phyloP scores from a whole-genome alignment of 64 coral and sea anemone species.

The Hydrozoanthus tunicans region DNA sequence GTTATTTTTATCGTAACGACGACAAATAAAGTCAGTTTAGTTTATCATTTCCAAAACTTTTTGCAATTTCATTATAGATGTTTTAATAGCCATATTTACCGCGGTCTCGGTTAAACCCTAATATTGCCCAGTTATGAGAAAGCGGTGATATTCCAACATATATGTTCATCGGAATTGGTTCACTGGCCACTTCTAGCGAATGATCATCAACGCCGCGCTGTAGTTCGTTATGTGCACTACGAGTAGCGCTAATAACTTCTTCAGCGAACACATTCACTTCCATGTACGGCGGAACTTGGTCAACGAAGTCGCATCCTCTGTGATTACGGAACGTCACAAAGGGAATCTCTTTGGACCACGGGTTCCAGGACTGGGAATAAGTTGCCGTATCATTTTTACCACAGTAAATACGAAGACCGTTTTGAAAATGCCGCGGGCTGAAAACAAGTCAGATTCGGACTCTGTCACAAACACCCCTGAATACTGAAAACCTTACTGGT shows the following conservation, averaged over 20 bases:
- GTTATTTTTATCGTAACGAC: no score
- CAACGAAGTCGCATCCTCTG: constrained; percentile 65
- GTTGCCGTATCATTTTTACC: constrained; percentile 64
- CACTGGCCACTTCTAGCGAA: constrained; percentile 75
- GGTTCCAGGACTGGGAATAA: constrained; percentile 94
- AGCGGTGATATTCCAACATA: constrained; percentile 81
- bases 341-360: constrained; percentile 90
- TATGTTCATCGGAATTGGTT: constrained; percentile 78
- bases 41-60: not conserved
- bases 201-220: constrained; percentile 71
- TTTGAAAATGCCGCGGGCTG: constrained; percentile 85
- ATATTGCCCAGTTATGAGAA: constrained; percentile 77
- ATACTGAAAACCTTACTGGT: no score
- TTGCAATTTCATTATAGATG: not conserved
- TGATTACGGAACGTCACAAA: constrained; percentile 87
- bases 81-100: constrained; percentile 86
- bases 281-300: constrained; percentile 63
- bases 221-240: constrained; percentile 67
- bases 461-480: not conserved
- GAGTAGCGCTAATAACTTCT: constrained; percentile 60
- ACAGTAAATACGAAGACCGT: constrained; percentile 85
- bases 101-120: constrained; percentile 87
- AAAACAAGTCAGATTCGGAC: constrained; percentile 59
- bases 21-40: not conserved
- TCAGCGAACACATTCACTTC: constrained; percentile 69